Conservation (phyloP, 1,140 invertebrate genomes). For the Venturia canescens region DNA sequence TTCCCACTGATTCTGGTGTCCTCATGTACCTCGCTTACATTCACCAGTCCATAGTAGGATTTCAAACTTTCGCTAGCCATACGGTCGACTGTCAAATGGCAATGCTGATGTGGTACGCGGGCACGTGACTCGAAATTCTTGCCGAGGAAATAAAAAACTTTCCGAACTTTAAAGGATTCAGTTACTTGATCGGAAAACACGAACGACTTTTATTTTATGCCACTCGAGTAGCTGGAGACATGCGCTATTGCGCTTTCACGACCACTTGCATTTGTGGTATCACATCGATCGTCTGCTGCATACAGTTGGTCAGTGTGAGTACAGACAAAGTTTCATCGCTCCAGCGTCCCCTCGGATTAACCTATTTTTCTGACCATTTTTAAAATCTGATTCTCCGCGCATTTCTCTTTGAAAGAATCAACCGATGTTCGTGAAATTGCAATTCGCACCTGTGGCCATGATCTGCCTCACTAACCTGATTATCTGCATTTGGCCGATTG, state of each 20-base stretch:
- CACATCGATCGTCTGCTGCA: neutral
- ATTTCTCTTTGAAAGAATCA: neutral
- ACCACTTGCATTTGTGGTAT: neutral
- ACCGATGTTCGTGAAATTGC: neutral
- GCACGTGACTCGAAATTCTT: slow-evolving; percentile 60
- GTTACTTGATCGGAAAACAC: slow-evolving; percentile 60
- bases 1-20: slow-evolving; percentile 50
- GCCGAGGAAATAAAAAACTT: slow-evolving; percentile 49
- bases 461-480: neutral
- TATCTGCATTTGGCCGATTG: neutral
- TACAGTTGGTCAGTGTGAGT: slow-evolving; percentile 11
- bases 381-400: too few relatives aligned
- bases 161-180: slow-evolving; percentile 49
- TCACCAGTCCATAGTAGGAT: slow-evolving; percentile 61
- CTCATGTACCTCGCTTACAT: slow-evolving; percentile 58
- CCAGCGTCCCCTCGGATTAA: too few relatives aligned
- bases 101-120: slow-evolving; percentile 60
- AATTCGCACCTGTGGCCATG: neutral
- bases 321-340: neutral
- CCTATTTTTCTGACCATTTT: too few relatives aligned
- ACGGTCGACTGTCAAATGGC: slow-evolving; percentile 60
- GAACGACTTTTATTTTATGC: slow-evolving; percentile 58
- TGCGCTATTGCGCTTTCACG: neutral
- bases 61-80: slow-evolving; percentile 59
- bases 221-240: neutral